A percentile compares a stretch with the other conserved stretches of the same genome.
Evolutionary conservation across 2,113 vertebrate genomes (phyloP).

Genomic region (Gobio gobio): DNA sequence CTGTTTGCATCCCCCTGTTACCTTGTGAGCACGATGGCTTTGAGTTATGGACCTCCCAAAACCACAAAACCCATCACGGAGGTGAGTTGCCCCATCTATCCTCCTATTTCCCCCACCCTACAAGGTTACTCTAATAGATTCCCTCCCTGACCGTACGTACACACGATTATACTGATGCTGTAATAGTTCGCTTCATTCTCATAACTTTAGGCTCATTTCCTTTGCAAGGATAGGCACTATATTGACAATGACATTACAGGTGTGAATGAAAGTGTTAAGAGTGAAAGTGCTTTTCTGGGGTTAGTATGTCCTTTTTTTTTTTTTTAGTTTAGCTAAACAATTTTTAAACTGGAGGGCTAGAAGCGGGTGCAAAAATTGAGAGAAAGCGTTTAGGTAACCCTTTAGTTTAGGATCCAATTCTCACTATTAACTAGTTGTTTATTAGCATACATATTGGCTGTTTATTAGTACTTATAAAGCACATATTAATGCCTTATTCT

Average conservation of each 20-base stretch:
- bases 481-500: no score
- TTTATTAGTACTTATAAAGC: no score
- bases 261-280: background rate
- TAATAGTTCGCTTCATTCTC: conserved; percentile 1
- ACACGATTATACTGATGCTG: background rate
- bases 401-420: no score
- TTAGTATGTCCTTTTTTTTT: background rate
- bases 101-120: conserved; percentile 17
- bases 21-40: conserved; percentile 1
- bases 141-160: background rate
- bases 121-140: conserved; percentile 52
- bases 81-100: conserved; percentile 32
- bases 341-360: background rate
- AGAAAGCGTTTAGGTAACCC: background rate
- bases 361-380: background rate
- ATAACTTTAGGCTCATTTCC: background rate
- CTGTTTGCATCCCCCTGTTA: background rate
- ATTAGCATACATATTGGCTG: no score
- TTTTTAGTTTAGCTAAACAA: background rate
- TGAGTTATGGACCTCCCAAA: conserved; percentile 55
- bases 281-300: background rate
- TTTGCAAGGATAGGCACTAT: background rate
- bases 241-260: conserved; percentile 5
- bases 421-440: no score
- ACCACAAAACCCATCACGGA: conserved; percentile 26